Conservation (phyloP, 2,797 vertebrate genomes). For the Myotis vivesi region DNA sequence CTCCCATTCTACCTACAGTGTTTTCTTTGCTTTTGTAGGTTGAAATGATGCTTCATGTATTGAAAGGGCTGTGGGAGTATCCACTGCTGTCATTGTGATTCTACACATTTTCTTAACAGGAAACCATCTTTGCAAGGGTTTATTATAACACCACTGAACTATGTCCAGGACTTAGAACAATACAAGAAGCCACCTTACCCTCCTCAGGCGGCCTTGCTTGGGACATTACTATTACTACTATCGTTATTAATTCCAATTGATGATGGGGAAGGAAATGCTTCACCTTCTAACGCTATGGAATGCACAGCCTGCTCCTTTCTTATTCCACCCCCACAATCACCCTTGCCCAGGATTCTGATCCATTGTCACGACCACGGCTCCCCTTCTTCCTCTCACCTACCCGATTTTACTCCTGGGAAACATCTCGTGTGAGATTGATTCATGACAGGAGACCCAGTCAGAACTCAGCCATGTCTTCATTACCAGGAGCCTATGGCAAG, state of each 20-base stretch:
- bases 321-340: too few species aligned
- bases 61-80: neutral
- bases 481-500: neutral
- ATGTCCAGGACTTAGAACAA: neutral
- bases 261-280: neutral
- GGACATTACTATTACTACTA: neutral
- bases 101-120: neutral
- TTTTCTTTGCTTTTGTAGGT: slow-evolving; percentile 44
- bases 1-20: neutral
- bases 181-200: neutral
- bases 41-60: neutral
- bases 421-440: neutral
- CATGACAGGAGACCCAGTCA: neutral
- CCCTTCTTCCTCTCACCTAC: neutral
- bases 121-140: neutral
- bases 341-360: neutral
- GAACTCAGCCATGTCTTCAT: neutral
- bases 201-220: neutral
- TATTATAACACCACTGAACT: neutral
- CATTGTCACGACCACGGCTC: accelerated
- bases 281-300: neutral
- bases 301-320: neutral
- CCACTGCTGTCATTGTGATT: neutral
- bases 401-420: neutral
- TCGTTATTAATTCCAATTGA: neutral